Evolutionary conservation across 2,113 vertebrate genomes (phyloP).

Genomic region (Eulemur rufifrons): DNA sequence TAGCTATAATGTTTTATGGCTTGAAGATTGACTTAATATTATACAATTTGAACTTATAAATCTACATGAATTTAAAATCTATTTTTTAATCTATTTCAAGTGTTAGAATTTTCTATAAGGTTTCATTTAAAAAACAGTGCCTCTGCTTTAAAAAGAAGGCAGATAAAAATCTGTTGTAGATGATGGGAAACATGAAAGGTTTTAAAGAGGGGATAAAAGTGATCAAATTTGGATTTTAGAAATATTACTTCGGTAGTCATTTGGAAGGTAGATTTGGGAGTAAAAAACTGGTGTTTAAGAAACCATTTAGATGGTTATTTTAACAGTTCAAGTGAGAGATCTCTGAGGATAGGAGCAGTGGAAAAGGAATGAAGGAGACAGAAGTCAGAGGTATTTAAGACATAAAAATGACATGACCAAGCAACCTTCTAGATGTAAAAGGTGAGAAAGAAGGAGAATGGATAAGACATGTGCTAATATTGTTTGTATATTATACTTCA

Average conservation of each 20-base stretch:
- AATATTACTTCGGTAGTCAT: background rate
- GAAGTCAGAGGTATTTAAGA: constrained; percentile 11
- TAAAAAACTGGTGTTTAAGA: background rate
- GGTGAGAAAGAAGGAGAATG: background rate
- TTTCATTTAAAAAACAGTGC: constrained; percentile 28
- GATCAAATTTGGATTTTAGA: background rate
- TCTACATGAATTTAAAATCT: constrained; percentile 13
- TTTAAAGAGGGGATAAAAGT: background rate
- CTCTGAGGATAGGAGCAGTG: background rate
- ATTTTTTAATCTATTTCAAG: background rate
- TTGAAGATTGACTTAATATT: constrained; percentile 3
- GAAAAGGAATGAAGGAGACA: background rate
- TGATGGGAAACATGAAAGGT: background rate
- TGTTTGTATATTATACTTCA: constrained; percentile 24
- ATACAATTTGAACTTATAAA: constrained; percentile 22
- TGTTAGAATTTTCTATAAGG: background rate
- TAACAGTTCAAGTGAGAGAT: background rate
- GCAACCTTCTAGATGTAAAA: background rate
- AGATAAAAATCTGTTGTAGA: constrained; percentile 26
- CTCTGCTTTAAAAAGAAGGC: background rate
- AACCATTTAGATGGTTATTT: background rate
- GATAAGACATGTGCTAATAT: background rate
- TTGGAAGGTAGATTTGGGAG: background rate
- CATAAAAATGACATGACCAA: constrained; percentile 2
- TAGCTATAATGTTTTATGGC: constrained; percentile 11